phyloP scores from a whole-genome alignment of 2,888 invertebrate species.

The Xiphydria camelus region DNA sequence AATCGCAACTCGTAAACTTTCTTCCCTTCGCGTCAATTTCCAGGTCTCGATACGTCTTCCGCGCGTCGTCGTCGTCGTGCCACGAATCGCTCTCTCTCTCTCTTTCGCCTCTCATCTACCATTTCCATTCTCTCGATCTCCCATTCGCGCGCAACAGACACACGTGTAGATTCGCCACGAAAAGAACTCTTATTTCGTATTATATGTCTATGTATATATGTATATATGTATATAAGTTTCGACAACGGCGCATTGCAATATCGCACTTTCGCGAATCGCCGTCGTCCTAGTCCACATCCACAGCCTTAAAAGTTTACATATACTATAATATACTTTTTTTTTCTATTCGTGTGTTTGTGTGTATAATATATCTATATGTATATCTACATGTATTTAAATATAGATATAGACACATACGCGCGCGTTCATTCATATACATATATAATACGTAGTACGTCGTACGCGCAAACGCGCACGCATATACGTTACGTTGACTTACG shows the following conservation, averaged over 20 bases:
- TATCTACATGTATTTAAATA: background rate
- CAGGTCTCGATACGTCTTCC: too few species aligned
- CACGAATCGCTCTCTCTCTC: too few species aligned
- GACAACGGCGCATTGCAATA: background rate
- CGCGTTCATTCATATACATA: background rate
- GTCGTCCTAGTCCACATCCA: slow-evolving; percentile 41
- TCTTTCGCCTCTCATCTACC: too few species aligned
- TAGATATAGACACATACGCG: background rate
- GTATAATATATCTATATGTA: slow-evolving; percentile 8
- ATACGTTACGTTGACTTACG: too few species aligned
- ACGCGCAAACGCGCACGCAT: too few species aligned
- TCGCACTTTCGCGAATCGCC: background rate
- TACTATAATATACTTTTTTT: slow-evolving; percentile 5
- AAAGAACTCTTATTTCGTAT: background rate
- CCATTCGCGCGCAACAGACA: too few species aligned
- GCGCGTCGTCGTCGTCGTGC: too few species aligned
- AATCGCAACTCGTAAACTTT: too few species aligned
- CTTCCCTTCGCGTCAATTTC: too few species aligned
- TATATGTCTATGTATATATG: background rate
- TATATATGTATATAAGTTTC: background rate
- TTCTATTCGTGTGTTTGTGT: slow-evolving; percentile 6
- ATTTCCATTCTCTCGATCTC: too few species aligned
- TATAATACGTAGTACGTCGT: too few species aligned
- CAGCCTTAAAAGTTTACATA: slow-evolving; percentile 44
- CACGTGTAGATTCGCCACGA: too few species aligned